Conservation (phyloP, 2,113 vertebrate species). For the Neogale vison region DNA sequence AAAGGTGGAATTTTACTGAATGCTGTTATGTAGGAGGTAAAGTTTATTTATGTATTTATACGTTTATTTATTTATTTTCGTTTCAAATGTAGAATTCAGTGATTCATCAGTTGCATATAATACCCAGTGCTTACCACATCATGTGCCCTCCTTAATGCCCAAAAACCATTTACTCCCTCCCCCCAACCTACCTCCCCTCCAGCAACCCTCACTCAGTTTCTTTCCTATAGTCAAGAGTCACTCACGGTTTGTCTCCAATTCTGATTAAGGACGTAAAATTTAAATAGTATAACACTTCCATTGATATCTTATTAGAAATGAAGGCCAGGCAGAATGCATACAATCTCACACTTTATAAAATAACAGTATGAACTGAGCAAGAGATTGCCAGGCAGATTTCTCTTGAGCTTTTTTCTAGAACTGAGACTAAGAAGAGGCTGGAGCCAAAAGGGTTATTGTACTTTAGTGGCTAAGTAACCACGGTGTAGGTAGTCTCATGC, state of each 20-base stretch:
- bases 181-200: background rate
- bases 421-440: slow-evolving; percentile 15
- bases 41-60: background rate
- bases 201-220: background rate
- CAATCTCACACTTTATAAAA: background rate
- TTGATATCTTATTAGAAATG: background rate
- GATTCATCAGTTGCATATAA: background rate
- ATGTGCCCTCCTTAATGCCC: background rate
- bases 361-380: background rate
- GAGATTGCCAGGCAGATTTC: background rate
- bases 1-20: background rate
- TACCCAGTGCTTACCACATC: background rate
- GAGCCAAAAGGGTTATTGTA: background rate
- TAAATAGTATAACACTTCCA: background rate
- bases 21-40: slow-evolving; percentile 29
- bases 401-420: slow-evolving; percentile 34
- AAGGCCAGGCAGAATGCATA: background rate
- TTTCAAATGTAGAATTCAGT: background rate
- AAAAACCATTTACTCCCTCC: background rate
- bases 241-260: background rate
- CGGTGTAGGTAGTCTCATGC: background rate
- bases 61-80: background rate
- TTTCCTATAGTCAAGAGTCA: background rate
- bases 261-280: slow-evolving; percentile 14
- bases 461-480: background rate